Conservation (phyloP, 2,113 vertebrate species). For the Lamprologus tigripictilis region DNA sequence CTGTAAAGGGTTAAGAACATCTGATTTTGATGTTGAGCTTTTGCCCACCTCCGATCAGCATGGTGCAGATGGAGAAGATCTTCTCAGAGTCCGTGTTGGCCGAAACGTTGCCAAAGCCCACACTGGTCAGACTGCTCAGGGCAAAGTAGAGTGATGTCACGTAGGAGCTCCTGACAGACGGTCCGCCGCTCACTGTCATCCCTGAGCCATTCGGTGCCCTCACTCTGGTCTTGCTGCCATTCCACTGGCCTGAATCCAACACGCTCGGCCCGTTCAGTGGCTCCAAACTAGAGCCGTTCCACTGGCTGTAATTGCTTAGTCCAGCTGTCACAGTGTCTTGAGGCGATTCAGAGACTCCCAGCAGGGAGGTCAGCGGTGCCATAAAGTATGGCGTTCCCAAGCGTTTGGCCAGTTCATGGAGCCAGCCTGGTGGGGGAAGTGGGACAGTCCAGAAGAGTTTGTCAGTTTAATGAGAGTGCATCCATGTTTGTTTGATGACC, state of each 20-base stretch:
- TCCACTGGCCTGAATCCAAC: conserved; percentile 53
- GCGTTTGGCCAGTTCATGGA: conserved; percentile 76
- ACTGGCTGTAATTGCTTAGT: conserved; percentile 56
- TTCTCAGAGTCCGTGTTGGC: conserved; percentile 81
- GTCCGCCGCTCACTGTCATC: conserved; percentile 65
- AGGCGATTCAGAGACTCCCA: conserved; percentile 54
- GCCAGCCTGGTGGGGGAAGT: conserved; percentile 66
- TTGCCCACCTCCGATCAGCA: conserved; percentile 77
- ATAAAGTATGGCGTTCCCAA: conserved; percentile 73
- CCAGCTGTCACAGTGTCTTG: conserved; percentile 26
- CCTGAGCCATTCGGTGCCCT: conserved; percentile 17
- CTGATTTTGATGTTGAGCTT: neutral
- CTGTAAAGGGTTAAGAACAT: neutral
- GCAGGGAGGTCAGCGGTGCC: conserved; percentile 59
- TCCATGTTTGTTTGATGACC: neutral
- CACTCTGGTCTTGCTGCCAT: conserved; percentile 18
- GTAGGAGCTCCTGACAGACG: conserved; percentile 76
- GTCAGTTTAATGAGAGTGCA: conserved; percentile 9
- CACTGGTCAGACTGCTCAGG: conserved; percentile 78
- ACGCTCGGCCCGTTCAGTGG: neutral
- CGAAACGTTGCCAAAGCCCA: conserved; percentile 78
- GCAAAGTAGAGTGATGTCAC: conserved; percentile 81
- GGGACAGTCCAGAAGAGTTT: neutral
- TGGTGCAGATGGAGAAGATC: conserved; percentile 81
- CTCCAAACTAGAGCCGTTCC: conserved; percentile 56